Percentiles rank a stretch among this genome's conserved stretches.
Conservation (phyloP, 2,797 vertebrate genomes). For the Lagocephalus sceleratus region DNA sequence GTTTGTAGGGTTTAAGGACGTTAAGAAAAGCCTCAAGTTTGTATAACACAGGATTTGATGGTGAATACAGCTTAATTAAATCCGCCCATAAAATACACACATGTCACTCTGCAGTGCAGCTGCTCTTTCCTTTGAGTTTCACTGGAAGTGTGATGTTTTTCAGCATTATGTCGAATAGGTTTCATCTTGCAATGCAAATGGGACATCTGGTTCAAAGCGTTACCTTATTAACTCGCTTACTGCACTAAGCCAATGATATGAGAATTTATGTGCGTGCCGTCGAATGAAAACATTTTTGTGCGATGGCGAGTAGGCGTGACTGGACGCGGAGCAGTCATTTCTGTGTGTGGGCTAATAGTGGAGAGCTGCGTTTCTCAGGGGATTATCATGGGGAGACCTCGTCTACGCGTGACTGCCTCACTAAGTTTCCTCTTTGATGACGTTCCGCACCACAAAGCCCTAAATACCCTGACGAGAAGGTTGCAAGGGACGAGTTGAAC, state of each 20-base stretch:
- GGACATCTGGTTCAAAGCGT: conserved; percentile 63
- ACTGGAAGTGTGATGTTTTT: conserved; percentile 51
- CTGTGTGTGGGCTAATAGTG: conserved; percentile 53
- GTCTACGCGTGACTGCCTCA: conserved; percentile 45
- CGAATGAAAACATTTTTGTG: conserved; percentile 32
- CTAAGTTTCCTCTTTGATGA: conserved; percentile 70
- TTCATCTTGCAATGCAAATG: conserved; percentile 49
- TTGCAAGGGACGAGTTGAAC: conserved; percentile 58
- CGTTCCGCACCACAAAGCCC: conserved; percentile 69
- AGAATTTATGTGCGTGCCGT: conserved; percentile 4
- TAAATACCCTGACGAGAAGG: conserved; percentile 74
- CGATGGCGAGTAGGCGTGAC: conserved; percentile 32
- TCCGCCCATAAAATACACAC: conserved; percentile 53
- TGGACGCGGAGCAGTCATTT: conserved; percentile 46
- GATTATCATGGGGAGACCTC: conserved; percentile 65
- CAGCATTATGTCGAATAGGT: conserved; percentile 64
- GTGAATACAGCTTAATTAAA: conserved; percentile 68
- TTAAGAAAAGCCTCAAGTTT: conserved; percentile 32
- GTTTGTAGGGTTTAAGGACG: conserved; percentile 11
- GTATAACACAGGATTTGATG: conserved; percentile 51
- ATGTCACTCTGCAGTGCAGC: conserved; percentile 56
- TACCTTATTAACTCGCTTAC: conserved; percentile 46
- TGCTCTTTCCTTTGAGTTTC: conserved; percentile 49
- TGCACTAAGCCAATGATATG: conserved; percentile 47
- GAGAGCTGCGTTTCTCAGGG: conserved; percentile 48